Conservation (phyloP, 2,113 vertebrate species). For the Alosa alosa region DNA sequence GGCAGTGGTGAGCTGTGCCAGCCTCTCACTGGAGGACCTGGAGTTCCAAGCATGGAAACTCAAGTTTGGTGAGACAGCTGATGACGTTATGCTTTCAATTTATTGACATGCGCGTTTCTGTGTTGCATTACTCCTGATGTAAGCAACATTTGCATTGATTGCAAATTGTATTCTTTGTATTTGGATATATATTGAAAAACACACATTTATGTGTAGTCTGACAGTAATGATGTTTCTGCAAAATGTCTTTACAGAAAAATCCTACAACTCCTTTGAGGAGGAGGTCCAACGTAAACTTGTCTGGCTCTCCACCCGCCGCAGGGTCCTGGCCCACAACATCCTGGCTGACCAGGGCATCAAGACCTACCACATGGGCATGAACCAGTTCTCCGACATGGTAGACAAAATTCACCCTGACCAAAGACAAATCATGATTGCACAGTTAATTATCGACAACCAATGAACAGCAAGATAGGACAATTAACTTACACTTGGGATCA, state of each 20-base stretch:
- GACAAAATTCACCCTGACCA: background rate
- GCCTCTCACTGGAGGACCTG: conserved; percentile 66
- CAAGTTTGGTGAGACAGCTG: conserved; percentile 53
- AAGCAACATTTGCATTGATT: background rate
- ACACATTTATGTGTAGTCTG: background rate
- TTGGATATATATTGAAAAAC: background rate
- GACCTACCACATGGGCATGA: conserved; percentile 74
- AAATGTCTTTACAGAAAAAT: conserved; percentile 52
- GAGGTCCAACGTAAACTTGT: conserved; percentile 59
- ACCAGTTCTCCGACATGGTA: conserved; percentile 75
- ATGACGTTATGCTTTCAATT: background rate
- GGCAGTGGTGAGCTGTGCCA: conserved; percentile 54
- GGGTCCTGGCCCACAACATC: conserved; percentile 74
- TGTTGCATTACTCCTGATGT: background rate
- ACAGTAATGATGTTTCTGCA: background rate
- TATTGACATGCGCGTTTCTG: background rate
- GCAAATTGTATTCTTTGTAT: background rate
- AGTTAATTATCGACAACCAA: background rate
- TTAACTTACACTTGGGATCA: background rate
- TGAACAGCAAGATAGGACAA: background rate
- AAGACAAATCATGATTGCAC: background rate
- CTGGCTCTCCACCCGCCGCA: conserved; percentile 67
- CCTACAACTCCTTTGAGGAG: conserved; percentile 62
- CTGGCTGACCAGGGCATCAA: conserved; percentile 72
- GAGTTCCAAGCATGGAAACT: conserved; percentile 76